Evolutionary conservation across 1,140 invertebrate genomes (phyloP).

Genomic region (Polyergus mexicanus): DNA sequence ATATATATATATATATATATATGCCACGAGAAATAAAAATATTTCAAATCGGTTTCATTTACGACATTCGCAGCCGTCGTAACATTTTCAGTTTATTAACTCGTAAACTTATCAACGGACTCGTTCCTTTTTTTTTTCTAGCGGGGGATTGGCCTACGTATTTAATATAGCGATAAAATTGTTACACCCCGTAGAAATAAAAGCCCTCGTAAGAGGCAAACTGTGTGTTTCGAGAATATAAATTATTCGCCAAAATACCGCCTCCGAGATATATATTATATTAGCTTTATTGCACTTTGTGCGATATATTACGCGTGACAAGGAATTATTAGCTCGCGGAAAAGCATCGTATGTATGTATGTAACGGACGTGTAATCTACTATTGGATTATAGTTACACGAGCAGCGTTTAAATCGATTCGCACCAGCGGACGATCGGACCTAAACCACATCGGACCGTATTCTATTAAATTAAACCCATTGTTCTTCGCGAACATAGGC

Average conservation of each 20-base stretch:
- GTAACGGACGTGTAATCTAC: constrained; percentile 57
- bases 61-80: constrained; percentile 11
- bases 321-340: constrained; percentile 51
- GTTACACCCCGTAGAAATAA: neutral
- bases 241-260: constrained; percentile 24
- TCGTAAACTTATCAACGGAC: constrained; percentile 10
- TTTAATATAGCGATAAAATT: constrained; percentile 8
- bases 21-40: neutral
- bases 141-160: neutral
- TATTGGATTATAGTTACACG: constrained; percentile 64
- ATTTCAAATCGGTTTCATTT: neutral
- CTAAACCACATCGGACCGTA: constrained; percentile 57
- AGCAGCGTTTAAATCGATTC: constrained; percentile 60
- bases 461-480: constrained; percentile 65
- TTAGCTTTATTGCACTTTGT: constrained; percentile 42
- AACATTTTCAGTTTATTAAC: constrained; percentile 20
- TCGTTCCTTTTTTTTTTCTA: neutral
- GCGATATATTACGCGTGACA: constrained; percentile 40
- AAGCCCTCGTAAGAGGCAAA: neutral
- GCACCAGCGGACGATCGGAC: constrained; percentile 50
- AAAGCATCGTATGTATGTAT: constrained; percentile 36
- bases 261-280: constrained; percentile 20
- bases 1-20: neutral
- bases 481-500: constrained; percentile 52
- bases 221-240: neutral